Evolutionary conservation across 30 jellyfish, hydroid and myxozoan genomes (phyloP).

Genomic region (Cassiopea xamachana): DNA sequence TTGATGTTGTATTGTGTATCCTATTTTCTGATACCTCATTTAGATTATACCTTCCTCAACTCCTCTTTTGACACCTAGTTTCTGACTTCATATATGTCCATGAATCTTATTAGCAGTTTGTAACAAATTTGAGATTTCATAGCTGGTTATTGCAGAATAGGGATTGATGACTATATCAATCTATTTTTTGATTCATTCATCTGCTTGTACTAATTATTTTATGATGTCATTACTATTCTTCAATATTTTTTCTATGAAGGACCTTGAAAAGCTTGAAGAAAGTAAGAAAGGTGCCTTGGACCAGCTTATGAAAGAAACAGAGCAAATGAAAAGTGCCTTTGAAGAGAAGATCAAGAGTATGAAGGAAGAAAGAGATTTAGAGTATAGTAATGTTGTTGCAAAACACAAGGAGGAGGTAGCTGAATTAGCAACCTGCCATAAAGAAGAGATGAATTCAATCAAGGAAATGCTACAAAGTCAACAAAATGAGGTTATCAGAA

Average conservation of each 20-base stretch:
- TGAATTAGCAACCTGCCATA: conserved; percentile 14
- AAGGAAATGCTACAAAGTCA: background rate
- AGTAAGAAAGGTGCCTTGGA: conserved; percentile 29
- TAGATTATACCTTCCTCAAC: no score
- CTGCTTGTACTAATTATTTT: background rate
- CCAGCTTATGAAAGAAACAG: conserved; percentile 28
- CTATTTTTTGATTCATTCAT: no score
- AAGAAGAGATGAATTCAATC: background rate
- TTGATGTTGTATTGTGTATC: no score
- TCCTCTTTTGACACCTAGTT: no score
- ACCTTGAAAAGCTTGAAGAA: conserved; percentile 43
- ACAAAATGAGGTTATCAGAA: conserved; percentile 18
- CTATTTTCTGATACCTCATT: no score
- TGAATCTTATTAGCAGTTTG: no score
- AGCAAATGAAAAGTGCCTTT: background rate
- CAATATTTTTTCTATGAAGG: conserved; percentile 12
- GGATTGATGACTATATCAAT: no score
- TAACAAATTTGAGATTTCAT: no score
- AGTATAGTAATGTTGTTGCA: background rate
- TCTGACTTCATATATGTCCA: no score
- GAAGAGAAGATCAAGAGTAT: conserved; percentile 16
- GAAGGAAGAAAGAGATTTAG: conserved; percentile 15
- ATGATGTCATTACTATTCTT: background rate
- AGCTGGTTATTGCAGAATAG: no score
- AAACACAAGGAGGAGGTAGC: conserved; percentile 15